Base-by-base conservation (phyloP, 2,797 vertebrate genomes). In the Semotilus atromaculatus region DNA sequence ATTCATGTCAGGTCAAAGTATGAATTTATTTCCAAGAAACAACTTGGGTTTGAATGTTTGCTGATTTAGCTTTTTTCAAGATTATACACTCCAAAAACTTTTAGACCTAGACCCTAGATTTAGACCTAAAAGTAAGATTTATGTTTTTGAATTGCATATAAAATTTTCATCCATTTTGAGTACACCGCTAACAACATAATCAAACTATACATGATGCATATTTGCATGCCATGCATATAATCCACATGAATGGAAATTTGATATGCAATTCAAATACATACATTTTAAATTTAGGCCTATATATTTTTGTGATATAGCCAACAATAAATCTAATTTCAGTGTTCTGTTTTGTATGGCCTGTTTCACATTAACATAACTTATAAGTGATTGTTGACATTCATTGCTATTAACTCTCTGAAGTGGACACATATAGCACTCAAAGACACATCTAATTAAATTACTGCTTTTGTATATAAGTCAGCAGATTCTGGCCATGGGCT, bases 401-500 rank as follows among this genome's bases (percentile, higher is more conserved):
- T 74, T 85, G 45, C 81, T 89, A 90, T 92, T 93, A 91, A 91
- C 92, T 86, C n/a, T 26, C 84, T 87, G 82, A 79, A 85, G 87
- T 88, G 92, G 71, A 86, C 93, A 92, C 78, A 86, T 86, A 92
- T 91, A 93, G 91, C 91, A 91, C 89, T 93, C 89, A 85, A 45
- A 88, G 75, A 86, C 87, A 73, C 0, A 0, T 77, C 92, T 94
- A 94, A 95, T 93, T 93, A 74, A 91, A 95, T 95, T 90, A 88
- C 88, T 90, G 74, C 77, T 91, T 93, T 93, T 90, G 90, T 91
- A 91, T 91, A 80, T 68, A 91, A 92, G 93, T 95, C 95, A 95
- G 95, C 94, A 84, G 91, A 95, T 95, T 90, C 90, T 82, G 89
- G 86, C 89, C 34, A 87, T 64, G 89, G 88, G 53, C 87, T 53